These are phyloP conservation scores for Spodoptera exigua DNA, from an alignment of 2,888 invertebrate genomes.

Conservation along the genomic window DNA sequence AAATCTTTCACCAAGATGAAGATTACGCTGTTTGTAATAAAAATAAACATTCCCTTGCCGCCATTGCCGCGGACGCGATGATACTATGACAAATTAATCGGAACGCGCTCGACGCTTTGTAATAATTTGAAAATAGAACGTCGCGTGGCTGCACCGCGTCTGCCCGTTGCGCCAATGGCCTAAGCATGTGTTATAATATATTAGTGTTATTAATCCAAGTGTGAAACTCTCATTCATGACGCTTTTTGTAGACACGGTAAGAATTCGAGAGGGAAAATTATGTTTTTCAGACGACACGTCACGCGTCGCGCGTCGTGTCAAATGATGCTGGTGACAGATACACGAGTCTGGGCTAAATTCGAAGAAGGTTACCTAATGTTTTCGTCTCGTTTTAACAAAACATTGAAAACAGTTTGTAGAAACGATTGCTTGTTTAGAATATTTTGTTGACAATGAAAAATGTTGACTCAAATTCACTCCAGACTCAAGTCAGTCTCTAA, in stretches of 20 bases:
- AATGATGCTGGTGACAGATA: conserved; percentile 44
- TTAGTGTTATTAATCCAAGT: conserved; percentile 33
- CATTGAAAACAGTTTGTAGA: conserved; percentile 7
- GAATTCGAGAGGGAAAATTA: conserved; percentile 26
- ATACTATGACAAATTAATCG: conserved; percentile 82
- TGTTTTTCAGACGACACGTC: conserved; percentile 27
- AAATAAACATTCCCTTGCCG: conserved; percentile 69
- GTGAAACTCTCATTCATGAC: conserved; percentile 34
- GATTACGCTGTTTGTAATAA: conserved; percentile 72
- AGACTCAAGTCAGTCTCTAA: no score
- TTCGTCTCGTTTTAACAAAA: background rate
- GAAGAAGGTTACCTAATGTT: conserved; percentile 29
- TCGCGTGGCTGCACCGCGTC: conserved; percentile 58
- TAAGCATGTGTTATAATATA: conserved; percentile 36
- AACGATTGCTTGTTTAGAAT: no score
- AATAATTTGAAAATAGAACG: conserved; percentile 78
- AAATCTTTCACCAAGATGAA: conserved; percentile 75
- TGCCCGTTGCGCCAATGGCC: conserved; percentile 40
- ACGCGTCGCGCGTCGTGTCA: conserved; percentile 25
- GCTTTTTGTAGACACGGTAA: conserved; percentile 25
- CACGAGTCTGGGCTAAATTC: conserved; percentile 37
- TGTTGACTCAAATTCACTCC: no score
- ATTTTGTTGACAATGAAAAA: no score
- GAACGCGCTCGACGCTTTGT: conserved; percentile 69
- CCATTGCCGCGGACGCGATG: conserved; percentile 63